Base-by-base conservation (phyloP, 2,113 vertebrate species). In the Percina caprodes region DNA sequence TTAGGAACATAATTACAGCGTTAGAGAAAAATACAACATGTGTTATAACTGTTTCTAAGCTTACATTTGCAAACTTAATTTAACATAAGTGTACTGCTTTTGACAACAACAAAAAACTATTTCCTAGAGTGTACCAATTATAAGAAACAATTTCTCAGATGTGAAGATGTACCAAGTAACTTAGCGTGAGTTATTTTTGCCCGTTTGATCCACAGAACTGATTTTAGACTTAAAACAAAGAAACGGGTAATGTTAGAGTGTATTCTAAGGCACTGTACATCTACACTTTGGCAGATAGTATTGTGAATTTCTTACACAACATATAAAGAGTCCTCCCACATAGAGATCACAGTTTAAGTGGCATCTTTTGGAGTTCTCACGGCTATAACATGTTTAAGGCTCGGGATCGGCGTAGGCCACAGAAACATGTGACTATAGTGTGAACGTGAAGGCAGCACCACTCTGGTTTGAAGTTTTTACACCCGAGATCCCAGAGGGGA, bases 271-370 rank as follows among this genome's bases (percentile, higher is more conserved):
- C 98, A 99, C 98, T 97, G 97, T 96, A 96, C 96, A 95, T 94
- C 96, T 96, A 97, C 93, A 93, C 98, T 99, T 99, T 98, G 97
- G 98, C 97, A 97, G 97, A 95, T 97, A 95, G 95, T 96, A 95
- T 96, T 95, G 93, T 96, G 96, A 96, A 93, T 93, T 86, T 94
- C 93, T 94, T 95, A 94, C 85, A 93, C 95, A 95, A 94, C 93
- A 95, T 54, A 94, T 95, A 90, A 91, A 95, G 91, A 95, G 88
- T 95, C 93, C 97, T 96, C 95, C 96, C 96, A 95, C 94, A 96
- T 95, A 96, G 94, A 96, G 95, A 96, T 98, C 97, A 96, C 95
- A 96, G 97, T 95, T 97, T 97, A 95, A 96, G 93, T 93, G 96
- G 96, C 96, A 95, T 96, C 94, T 95, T 96, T 96, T 95, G 95